Evolutionary conservation across 2,888 invertebrate genomes (phyloP).

Genomic region (Sisyra terminalis): DNA sequence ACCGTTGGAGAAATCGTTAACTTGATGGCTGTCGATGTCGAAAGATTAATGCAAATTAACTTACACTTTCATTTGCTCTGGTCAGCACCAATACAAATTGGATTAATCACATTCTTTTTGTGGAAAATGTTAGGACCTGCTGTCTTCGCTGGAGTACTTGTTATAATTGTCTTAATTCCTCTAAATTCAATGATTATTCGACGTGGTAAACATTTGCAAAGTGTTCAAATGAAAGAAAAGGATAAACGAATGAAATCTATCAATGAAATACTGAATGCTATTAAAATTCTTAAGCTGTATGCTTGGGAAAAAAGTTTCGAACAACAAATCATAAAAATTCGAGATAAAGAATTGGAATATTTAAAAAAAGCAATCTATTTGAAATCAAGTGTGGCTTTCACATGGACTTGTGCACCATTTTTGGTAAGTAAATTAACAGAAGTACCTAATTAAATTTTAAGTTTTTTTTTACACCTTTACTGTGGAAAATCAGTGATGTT

Average conservation of each 20-base stretch:
- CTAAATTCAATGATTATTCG: conserved; percentile 74
- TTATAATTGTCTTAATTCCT: conserved; percentile 87
- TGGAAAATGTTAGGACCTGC: conserved; percentile 75
- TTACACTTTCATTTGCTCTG: conserved; percentile 79
- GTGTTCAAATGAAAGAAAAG: conserved; percentile 84
- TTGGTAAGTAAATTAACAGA: no score
- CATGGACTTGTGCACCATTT: conserved; percentile 82
- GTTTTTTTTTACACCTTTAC: no score
- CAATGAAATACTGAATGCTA: conserved; percentile 85
- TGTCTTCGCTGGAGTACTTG: conserved; percentile 80
- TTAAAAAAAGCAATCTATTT: conserved; percentile 78
- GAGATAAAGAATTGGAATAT: conserved; percentile 78
- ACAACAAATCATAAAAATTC: conserved; percentile 69
- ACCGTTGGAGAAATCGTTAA: conserved; percentile 88
- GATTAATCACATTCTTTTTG: conserved; percentile 65
- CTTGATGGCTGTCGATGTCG: conserved; percentile 83
- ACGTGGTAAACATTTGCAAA: conserved; percentile 62
- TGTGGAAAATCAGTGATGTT: no score
- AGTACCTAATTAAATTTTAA: no score
- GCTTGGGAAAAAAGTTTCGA: conserved; percentile 93
- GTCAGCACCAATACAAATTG: conserved; percentile 83
- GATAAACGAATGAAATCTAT: conserved; percentile 84
- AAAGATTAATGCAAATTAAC: conserved; percentile 70
- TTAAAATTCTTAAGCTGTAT: conserved; percentile 85
- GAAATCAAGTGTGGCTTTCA: conserved; percentile 76